A percentile compares a stretch with the other conserved stretches of the same genome.
phyloP scores from a whole-genome alignment of 2,888 invertebrate species.

The Eupithecia abbreviata region DNA sequence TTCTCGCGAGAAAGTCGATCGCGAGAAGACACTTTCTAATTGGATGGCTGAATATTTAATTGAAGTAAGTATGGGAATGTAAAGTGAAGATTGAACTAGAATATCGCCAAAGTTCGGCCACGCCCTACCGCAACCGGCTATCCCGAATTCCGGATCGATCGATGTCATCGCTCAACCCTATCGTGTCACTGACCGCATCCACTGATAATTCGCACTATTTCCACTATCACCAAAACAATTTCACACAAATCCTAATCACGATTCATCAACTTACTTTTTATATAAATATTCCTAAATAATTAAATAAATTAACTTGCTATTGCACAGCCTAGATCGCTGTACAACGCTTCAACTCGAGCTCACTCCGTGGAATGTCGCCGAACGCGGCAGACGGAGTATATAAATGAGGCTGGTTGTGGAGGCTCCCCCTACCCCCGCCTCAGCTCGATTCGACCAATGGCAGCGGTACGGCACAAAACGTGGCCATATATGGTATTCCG shows the following conservation, averaged over 20 bases:
- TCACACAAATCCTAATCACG: conserved; percentile 54
- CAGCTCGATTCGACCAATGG: conserved; percentile 85
- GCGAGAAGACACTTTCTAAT: conserved; percentile 64
- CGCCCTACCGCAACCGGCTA: conserved; percentile 82
- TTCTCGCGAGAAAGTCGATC: conserved; percentile 66
- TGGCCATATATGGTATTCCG: conserved; percentile 80
- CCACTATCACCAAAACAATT: conserved; percentile 63
- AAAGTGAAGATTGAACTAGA: neutral
- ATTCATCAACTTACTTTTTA: conserved; percentile 77
- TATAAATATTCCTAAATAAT: conserved; percentile 82
- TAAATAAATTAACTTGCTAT: conserved; percentile 82
- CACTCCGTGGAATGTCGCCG: conserved; percentile 82
- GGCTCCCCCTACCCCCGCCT: conserved; percentile 80
- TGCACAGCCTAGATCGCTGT: conserved; percentile 82
- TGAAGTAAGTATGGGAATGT: conserved; percentile 25
- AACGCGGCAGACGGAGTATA: conserved; percentile 80
- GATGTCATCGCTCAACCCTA: conserved; percentile 62
- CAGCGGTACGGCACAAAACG: conserved; percentile 82
- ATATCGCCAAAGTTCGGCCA: conserved; percentile 66
- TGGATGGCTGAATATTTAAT: conserved; percentile 43
- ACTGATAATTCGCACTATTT: conserved; percentile 64
- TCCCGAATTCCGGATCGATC: conserved; percentile 64
- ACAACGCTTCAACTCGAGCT: conserved; percentile 79
- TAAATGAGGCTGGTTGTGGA: conserved; percentile 82
- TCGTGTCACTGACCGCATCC: conserved; percentile 79